Base-by-base conservation (phyloP, 1,140 invertebrate genomes). In the Aethina tumida region DNA sequence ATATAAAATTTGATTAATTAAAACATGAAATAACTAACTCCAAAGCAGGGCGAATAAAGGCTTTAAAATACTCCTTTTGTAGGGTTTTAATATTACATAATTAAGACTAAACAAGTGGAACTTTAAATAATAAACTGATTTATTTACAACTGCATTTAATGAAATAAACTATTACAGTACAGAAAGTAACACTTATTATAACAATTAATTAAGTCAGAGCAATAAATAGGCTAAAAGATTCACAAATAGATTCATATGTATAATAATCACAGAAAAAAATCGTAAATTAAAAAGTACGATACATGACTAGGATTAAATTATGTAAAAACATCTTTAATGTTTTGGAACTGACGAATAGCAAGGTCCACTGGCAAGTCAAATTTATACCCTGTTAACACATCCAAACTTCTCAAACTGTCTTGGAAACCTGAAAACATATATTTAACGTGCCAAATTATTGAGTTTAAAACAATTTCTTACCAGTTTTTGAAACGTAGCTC, bases 21-120 rank as follows among this genome's bases (percentile, higher is more conserved):
- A 16, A 5, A 18, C 16, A 32, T 17, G 42, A 32, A 5, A 40
- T 5, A 42, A 73, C 81, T 77, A 64, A 91, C 86, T 99, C 99
- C 13, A 99, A 68, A 29, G 85, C 94, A 32, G 90, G 80, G 66
- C 91, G 98, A 29, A 99, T 76, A 61, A 99, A 96, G 12, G 95
- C 94, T 68, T 99, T 99, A 58, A 98, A 97, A 66, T 97, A 55
- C 88, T 94, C 56, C 94, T 73, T 62, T 96, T 96, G 43, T 96
- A 90, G 1, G 82, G 84, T n/a, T n/a, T n/a, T n/a, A n/a, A n/a
- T n/a, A n/a, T n/a, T n/a, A n/a, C n/a, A n/a, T n/a, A n/a, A n/a
- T n/a, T n/a, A n/a, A n/a, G n/a, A n/a, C n/a, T n/a, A n/a, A n/a
- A n/a, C n/a, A n/a, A n/a, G n/a, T n/a, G n/a, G n/a, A n/a, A n/a